Conservation (phyloP, 2,113 vertebrate species). For the Gallinago media region DNA sequence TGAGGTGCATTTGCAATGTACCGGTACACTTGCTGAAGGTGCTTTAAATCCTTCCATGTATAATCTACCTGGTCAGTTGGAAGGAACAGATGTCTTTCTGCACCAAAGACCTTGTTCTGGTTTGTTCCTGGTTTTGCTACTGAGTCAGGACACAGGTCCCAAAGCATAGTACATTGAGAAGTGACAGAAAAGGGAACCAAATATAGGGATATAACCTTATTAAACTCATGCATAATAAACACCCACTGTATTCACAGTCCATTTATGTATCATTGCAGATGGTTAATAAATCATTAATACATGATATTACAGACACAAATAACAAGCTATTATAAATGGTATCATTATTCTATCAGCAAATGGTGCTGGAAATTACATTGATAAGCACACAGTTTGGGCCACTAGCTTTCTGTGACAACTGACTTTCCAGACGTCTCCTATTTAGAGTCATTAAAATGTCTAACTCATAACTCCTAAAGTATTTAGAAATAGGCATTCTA, state of each 20-base stretch:
- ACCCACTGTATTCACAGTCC: background rate
- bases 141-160: background rate
- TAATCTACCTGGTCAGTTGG: background rate
- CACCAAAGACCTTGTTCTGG: background rate
- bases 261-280: background rate
- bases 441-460: background rate
- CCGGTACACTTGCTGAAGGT: background rate
- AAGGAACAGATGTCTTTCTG: background rate
- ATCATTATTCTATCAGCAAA: background rate
- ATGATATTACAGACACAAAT: background rate
- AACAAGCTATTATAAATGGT: background rate
- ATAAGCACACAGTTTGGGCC: background rate
- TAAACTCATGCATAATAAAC: background rate
- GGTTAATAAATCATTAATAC: conserved; percentile 15
- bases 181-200: background rate
- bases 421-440: background rate
- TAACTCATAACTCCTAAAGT: background rate
- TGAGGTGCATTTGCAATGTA: conserved; percentile 24
- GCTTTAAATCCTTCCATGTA: conserved; percentile 31
- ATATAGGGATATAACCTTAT: background rate
- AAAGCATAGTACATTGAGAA: background rate
- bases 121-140: background rate
- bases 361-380: background rate
- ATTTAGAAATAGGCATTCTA: background rate
- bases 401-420: background rate